A percentile compares a stretch with the other conserved stretches of the same genome.
Evolutionary conservation across 2,113 vertebrate species (phyloP).

Genomic region (Menura novaehollandiae): DNA sequence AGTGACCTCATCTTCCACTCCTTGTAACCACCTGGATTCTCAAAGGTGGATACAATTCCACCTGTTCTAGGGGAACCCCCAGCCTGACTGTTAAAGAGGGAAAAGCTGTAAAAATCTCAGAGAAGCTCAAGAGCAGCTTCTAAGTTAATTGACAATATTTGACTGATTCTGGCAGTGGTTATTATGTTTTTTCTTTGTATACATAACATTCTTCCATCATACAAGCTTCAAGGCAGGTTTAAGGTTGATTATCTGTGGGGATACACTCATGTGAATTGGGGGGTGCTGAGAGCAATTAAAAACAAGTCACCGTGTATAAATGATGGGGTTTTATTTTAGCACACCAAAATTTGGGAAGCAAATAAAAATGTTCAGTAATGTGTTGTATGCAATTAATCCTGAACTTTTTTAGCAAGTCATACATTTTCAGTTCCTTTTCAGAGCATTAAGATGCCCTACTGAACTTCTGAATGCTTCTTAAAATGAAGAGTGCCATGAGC

Average conservation of each 20-base stretch:
- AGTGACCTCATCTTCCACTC: not conserved
- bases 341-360: not conserved
- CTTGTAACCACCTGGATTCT: not conserved
- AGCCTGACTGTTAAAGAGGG: not conserved
- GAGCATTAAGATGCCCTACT: not conserved
- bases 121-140: not conserved
- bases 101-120: not conserved
- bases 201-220: not conserved
- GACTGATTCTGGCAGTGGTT: not conserved
- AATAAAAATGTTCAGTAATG: not conserved
- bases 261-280: not conserved
- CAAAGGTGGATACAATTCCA: not conserved
- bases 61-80: not conserved
- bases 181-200: not conserved
- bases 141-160: not conserved
- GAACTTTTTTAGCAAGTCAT: not conserved
- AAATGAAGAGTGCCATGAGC: not conserved
- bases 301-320: not conserved
- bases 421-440: not conserved
- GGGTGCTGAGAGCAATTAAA: not conserved
- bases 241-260: not conserved
- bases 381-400: not conserved
- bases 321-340: not conserved
- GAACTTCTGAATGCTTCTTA: not conserved
- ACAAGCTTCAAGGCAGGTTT: not conserved